Conservation (phyloP, 2,113 vertebrate genomes). For the Scomber japonicus region DNA sequence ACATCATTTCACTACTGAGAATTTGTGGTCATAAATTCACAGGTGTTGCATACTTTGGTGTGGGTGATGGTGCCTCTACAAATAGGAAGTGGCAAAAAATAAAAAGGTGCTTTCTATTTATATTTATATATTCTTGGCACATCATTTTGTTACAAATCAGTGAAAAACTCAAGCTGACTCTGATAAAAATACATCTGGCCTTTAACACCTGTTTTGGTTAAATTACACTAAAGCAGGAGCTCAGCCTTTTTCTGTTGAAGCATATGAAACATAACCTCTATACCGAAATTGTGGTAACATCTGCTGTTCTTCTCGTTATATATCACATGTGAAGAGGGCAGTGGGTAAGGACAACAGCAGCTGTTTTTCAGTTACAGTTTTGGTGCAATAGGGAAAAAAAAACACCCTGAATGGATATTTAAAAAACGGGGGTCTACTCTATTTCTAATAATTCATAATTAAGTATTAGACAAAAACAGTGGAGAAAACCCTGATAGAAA, state of each 20-base stretch:
- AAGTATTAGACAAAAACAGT: neutral
- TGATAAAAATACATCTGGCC: neutral
- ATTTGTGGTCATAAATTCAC: neutral
- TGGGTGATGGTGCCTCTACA: too few relatives aligned
- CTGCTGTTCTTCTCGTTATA: conserved; percentile 48
- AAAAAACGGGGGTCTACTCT: neutral
- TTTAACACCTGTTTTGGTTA: neutral
- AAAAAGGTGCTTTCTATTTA: conserved; percentile 1
- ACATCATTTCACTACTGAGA: neutral
- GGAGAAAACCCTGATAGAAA: neutral
- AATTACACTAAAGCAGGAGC: neutral
- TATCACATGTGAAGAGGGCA: conserved; percentile 52
- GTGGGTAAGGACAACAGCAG: conserved; percentile 36
- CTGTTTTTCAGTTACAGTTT: conserved; percentile 73
- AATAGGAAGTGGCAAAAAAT: neutral
- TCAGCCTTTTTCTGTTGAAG: neutral
- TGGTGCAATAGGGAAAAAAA: conserved; percentile 8
- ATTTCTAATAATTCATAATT: neutral
- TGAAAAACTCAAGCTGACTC: conserved; percentile 9
- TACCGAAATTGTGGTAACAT: conserved; percentile 42
- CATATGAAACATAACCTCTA: neutral
- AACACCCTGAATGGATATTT: neutral
- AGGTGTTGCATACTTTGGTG: neutral
- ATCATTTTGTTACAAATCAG: neutral
- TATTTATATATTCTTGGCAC: neutral